Percentiles rank a stretch among this genome's conserved stretches.
phyloP scores from a whole-genome alignment of 2,888 invertebrate species.

The Marasmarcha lunaedactyla region DNA sequence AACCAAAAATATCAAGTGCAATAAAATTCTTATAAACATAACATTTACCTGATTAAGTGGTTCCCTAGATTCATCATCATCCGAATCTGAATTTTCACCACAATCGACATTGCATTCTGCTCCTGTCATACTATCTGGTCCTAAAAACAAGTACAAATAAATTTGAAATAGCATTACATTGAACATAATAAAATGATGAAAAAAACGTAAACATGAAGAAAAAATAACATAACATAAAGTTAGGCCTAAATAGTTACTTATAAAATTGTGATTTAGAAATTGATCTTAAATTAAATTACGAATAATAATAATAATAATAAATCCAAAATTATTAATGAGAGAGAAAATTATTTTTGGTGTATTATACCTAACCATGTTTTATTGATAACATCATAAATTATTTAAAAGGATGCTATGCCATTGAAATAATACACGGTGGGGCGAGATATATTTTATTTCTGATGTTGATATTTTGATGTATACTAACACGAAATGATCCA shows the following conservation, averaged over 20 bases:
- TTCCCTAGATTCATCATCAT: conserved; percentile 69
- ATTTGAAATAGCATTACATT: no score
- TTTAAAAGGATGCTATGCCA: no score
- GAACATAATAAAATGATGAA: not conserved
- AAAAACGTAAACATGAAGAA: not conserved
- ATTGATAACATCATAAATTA: no score
- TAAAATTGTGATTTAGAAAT: not conserved
- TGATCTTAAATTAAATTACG: not conserved
- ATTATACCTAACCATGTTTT: no score
- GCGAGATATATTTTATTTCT: no score
- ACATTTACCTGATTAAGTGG: conserved; percentile 54
- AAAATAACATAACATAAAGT: not conserved
- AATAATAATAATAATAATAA: not conserved
- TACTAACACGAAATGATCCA: no score
- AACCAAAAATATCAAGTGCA: no score
- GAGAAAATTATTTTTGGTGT: not conserved
- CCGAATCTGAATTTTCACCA: conserved; percentile 71
- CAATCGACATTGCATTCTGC: conserved; percentile 64
- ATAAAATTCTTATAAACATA: no score
- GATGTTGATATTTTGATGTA: no score
- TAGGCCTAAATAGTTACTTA: not conserved
- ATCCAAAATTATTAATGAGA: not conserved
- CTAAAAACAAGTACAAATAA: conserved; percentile 28
- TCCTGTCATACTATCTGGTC: conserved; percentile 70
- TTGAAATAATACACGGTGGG: no score